phyloP scores from a whole-genome alignment of 2,113 vertebrate species.

The Notarius quadriscutis region DNA sequence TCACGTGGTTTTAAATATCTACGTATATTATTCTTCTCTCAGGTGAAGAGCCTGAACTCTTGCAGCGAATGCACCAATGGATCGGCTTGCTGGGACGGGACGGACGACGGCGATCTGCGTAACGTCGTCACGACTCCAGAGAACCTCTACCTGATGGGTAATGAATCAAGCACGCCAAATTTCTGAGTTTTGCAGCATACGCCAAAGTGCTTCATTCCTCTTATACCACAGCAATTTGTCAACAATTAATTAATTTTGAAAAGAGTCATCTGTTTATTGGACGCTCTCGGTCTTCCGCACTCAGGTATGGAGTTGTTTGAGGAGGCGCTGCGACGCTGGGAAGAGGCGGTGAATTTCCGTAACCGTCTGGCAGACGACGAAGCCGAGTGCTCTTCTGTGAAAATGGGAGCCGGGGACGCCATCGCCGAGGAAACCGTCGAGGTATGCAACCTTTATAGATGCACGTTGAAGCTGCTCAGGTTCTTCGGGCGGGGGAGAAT shows the following conservation, averaged over 20 bases:
- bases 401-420: conserved; percentile 86
- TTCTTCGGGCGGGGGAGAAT: too few species aligned
- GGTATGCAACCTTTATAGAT: conserved; percentile 64
- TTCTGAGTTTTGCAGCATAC: background rate
- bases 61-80: conserved; percentile 87
- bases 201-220: background rate
- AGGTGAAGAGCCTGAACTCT: conserved; percentile 89
- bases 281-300: background rate
- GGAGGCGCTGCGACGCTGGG: conserved; percentile 90
- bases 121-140: conserved; percentile 90
- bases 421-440: conserved; percentile 90
- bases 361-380: conserved; percentile 85
- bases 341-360: conserved; percentile 89
- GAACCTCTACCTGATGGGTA: conserved; percentile 96
- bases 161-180: background rate
- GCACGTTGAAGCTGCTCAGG: background rate
- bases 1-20: background rate
- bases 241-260: too few species aligned
- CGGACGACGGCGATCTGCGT: conserved; percentile 77
- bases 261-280: background rate
- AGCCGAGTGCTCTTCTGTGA: conserved; percentile 78
- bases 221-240: too few species aligned
- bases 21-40: conserved; percentile 17
- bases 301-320: conserved; percentile 97
- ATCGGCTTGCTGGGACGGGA: conserved; percentile 85